Percentiles rank a stretch among this genome's conserved stretches.
Evolutionary conservation across 2,888 invertebrate species (phyloP).

Genomic region (Cephus runcator): DNA sequence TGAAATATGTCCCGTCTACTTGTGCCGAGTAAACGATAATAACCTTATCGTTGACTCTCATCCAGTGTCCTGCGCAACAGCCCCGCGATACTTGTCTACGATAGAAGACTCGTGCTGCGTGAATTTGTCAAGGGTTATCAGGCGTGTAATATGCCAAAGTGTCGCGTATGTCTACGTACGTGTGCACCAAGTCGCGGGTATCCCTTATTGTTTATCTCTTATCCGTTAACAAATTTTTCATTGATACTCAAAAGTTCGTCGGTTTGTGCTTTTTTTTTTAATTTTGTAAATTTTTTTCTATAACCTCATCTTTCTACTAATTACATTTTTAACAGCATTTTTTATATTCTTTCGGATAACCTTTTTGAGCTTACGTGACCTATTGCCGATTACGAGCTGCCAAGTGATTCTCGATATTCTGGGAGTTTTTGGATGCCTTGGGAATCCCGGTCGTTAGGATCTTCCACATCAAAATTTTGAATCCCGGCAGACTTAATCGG

Average conservation of each 20-base stretch:
- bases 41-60: neutral
- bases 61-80: neutral
- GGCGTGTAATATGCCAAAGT: constrained; percentile 1
- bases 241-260: neutral
- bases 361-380: neutral
- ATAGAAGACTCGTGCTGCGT: constrained; percentile 21
- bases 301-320: neutral
- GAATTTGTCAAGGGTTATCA: constrained; percentile 41
- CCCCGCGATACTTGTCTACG: constrained; percentile 25
- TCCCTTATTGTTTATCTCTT: constrained; percentile 19
- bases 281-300: neutral
- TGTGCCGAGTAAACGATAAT: neutral
- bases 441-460: constrained; percentile 1
- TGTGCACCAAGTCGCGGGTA: neutral
- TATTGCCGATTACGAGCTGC: neutral
- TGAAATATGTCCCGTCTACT: neutral
- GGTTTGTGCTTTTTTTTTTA: neutral
- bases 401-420: no score
- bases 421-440: neutral
- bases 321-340: neutral
- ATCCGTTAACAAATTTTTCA: constrained; percentile 9
- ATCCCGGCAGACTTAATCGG: neutral
- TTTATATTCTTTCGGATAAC: neutral
- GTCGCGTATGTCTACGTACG: neutral
- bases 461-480: constrained; percentile 28